These are phyloP conservation scores for Enteromius thamalakanensis DNA, from an alignment of 2,797 vertebrate species.

Conservation along the genomic window DNA sequence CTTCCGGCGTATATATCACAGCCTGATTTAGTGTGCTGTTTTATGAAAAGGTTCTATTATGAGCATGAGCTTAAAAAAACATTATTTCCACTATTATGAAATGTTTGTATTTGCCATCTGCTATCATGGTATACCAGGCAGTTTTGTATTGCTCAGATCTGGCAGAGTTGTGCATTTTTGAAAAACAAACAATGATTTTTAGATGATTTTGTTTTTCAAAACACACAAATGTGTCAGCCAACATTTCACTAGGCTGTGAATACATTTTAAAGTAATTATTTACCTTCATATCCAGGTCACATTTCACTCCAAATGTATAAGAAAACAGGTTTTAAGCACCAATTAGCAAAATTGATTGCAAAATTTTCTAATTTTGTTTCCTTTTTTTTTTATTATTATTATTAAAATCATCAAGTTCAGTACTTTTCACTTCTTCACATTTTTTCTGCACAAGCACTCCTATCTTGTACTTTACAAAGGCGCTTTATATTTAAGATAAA, in stretches of 20 bases:
- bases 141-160: conserved; percentile 11
- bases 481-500: not conserved
- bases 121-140: not conserved
- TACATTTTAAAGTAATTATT: not conserved
- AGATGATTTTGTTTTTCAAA: not conserved
- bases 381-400: not conserved
- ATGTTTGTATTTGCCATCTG: not conserved
- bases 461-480: not conserved
- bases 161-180: not conserved
- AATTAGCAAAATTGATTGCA: not conserved
- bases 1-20: not conserved
- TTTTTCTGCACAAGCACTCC: not conserved
- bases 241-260: not conserved
- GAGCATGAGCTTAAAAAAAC: not conserved
- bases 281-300: not conserved
- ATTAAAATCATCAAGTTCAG: not conserved
- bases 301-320: not conserved
- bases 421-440: not conserved
- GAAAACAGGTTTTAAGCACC: not conserved
- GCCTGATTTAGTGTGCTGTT: not conserved
- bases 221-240: not conserved
- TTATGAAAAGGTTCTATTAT: not conserved
- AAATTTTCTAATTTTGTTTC: not conserved
- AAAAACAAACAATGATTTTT: not conserved
- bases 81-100: not conserved